phyloP scores from a whole-genome alignment of 2,797 vertebrate genomes.

The Sebastolobus altivelis region DNA sequence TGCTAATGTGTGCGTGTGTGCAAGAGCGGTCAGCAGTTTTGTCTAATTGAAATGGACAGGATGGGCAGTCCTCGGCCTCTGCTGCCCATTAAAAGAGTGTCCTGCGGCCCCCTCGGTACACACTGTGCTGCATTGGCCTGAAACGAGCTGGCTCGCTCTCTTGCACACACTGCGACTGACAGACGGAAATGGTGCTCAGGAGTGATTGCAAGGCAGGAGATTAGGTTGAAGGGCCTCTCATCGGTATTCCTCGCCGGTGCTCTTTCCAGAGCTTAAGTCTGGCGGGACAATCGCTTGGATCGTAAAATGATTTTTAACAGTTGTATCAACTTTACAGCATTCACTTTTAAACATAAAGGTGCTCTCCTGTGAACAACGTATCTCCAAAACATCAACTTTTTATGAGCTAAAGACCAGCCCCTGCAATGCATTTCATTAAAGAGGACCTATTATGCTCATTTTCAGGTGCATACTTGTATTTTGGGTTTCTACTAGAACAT shows the following conservation, averaged over 20 bases:
- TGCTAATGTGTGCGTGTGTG: conserved; percentile 19
- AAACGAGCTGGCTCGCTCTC: conserved; percentile 32
- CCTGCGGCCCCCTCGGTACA: conserved; percentile 43
- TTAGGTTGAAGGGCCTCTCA: conserved; percentile 49
- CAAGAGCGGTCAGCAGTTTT: conserved; percentile 69
- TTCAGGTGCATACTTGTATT: neutral
- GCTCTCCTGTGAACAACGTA: neutral
- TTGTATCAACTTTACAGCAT: neutral
- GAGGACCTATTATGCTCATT: neutral
- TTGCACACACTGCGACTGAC: conserved; percentile 38
- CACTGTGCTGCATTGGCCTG: conserved; percentile 39
- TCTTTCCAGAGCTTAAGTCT: conserved; percentile 13
- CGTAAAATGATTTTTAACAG: conserved; percentile 1
- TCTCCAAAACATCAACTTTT: neutral
- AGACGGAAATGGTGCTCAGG: conserved; percentile 53
- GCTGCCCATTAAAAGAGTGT: conserved; percentile 75
- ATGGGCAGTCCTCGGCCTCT: conserved; percentile 53
- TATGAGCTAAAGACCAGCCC: neutral
- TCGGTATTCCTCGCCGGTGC: conserved; percentile 42
- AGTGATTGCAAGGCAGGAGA: conserved; percentile 55
- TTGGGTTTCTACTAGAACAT: neutral
- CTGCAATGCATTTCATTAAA: neutral
- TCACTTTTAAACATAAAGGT: conserved; percentile 2
- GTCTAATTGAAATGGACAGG: conserved; percentile 79
- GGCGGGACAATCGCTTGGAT: conserved; percentile 9